A percentile compares a stretch with the other conserved stretches of the same genome.
Conservation (phyloP, 2,888 invertebrate genomes). For the Pachydiplax longipennis region DNA sequence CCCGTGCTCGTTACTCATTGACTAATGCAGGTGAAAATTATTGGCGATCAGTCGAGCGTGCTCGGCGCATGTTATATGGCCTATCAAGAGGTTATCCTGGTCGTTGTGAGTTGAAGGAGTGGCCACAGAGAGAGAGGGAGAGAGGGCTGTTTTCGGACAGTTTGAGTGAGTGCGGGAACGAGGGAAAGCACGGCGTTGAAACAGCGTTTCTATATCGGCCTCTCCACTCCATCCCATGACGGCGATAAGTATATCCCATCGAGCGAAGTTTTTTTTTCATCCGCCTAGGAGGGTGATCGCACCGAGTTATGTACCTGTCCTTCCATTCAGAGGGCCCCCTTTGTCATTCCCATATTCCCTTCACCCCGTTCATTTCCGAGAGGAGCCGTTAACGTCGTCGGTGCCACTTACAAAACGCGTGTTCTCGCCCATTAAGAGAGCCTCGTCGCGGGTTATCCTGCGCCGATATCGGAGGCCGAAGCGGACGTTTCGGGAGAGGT, state of each 20-base stretch:
- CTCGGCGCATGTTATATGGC: slow-evolving; percentile 35
- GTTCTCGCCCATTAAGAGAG: too few species aligned
- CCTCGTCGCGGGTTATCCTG: too few species aligned
- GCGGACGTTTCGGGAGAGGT: too few species aligned
- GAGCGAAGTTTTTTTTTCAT: background rate
- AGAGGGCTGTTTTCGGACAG: background rate
- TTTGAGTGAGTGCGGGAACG: background rate
- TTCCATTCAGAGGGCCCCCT: background rate
- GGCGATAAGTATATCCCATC: background rate
- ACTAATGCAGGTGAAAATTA: slow-evolving; percentile 44
- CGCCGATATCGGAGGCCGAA: too few species aligned
- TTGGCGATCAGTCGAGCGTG: slow-evolving; percentile 41
- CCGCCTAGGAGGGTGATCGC: background rate
- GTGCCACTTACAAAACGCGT: too few species aligned
- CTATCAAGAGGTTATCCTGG: slow-evolving; percentile 42
- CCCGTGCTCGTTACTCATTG: slow-evolving; percentile 11
- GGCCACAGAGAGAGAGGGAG: background rate
- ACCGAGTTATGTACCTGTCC: background rate
- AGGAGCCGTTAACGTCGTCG: too few species aligned
- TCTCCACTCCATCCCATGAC: background rate
- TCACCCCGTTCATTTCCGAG: background rate
- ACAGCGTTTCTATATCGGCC: background rate
- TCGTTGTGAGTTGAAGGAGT: background rate
- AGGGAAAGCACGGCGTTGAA: background rate
- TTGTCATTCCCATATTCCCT: background rate